Conservation (phyloP, 2,888 invertebrate genomes). For the Saturnia pavonia region DNA sequence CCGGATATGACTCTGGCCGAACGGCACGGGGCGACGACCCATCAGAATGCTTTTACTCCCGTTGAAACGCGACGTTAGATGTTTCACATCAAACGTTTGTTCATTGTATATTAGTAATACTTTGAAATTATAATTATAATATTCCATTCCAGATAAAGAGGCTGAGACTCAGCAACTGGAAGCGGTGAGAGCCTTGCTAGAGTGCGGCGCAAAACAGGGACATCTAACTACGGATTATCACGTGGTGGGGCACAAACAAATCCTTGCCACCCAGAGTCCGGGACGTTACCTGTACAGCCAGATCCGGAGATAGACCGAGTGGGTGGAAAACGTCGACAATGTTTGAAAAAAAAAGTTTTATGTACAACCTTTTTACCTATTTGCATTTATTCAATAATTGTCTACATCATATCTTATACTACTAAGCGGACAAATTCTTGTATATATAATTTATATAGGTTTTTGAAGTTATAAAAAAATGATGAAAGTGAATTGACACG, state of each 20-base stretch:
- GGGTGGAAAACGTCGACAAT: conserved; percentile 11
- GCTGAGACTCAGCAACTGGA: conserved; percentile 12
- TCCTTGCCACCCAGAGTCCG: conserved; percentile 62
- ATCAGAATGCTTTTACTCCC: too few relatives aligned
- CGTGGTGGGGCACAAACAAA: conserved; percentile 50
- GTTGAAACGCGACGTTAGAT: too few relatives aligned
- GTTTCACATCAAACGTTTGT: too few relatives aligned
- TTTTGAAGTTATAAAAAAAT: too few relatives aligned
- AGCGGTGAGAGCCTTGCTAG: conserved; percentile 12
- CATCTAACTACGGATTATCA: conserved; percentile 78
- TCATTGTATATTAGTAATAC: background rate
- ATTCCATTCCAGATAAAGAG: conserved; percentile 9
- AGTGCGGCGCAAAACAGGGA: conserved; percentile 76
- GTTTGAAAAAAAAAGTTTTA: background rate
- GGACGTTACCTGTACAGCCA: conserved; percentile 60
- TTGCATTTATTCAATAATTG: too few relatives aligned
- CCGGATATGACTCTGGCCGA: too few relatives aligned
- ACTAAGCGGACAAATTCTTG: too few relatives aligned
- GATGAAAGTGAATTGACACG: too few relatives aligned
- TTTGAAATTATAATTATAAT: background rate
- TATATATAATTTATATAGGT: too few relatives aligned
- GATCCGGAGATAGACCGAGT: conserved; percentile 62
- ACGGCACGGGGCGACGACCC: too few relatives aligned
- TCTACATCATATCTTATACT: too few relatives aligned
- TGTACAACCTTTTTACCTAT: background rate